Evolutionary conservation across 2,113 vertebrate genomes (phyloP), one percentile per base, ranked within the genome.

Genomic region (Donacobius atricapilla): DNA sequence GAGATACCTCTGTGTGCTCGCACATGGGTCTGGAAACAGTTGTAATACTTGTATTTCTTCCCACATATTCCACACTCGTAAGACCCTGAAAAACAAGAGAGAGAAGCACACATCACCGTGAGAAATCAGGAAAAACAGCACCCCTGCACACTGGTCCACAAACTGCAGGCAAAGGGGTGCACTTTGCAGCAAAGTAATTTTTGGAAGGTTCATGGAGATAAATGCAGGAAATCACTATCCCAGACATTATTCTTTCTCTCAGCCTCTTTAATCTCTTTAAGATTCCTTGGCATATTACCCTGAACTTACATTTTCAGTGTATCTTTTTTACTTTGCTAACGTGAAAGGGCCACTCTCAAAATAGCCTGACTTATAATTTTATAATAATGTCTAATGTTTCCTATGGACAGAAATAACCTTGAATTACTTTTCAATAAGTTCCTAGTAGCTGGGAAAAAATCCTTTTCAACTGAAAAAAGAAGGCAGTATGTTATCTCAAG

Each of bases 31-130:
- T 99, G 99, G 98, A 99, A 99, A 95, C 99, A 99, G 98, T 99
- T 99, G 97, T 99, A 99, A 91, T 99, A 99, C 95, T 99, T 99
- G 98, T 99, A 99, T 94, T 99, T 99, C 98, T 99, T 99, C 87
- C 99, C 99, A 84, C 99, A 99, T 84, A 99, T 99, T 64, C 99
- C 99, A 89, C 99, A 99, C 73, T 99, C 98, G 19, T 99, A 99
- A 71, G 99, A 99, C 71, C 99, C 99, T 99, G 98, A 68, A 98
- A 98, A 88, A 97, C 50, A 97, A 90, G 79, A 96, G 61, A 71
- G 83, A 95, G 50, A 94, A 79, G 78, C 39, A 68, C 15, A 9
- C 15, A 57, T 95, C 95, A 97, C 83, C 78, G 23, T 9, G 37
- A 40, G 28, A 57, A 18, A 11, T 20, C 27, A 30, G 45, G 31